These are phyloP conservation scores for Coecobrya sp. DNA, from an alignment of 2,888 invertebrate species.

Conservation along the genomic window DNA sequence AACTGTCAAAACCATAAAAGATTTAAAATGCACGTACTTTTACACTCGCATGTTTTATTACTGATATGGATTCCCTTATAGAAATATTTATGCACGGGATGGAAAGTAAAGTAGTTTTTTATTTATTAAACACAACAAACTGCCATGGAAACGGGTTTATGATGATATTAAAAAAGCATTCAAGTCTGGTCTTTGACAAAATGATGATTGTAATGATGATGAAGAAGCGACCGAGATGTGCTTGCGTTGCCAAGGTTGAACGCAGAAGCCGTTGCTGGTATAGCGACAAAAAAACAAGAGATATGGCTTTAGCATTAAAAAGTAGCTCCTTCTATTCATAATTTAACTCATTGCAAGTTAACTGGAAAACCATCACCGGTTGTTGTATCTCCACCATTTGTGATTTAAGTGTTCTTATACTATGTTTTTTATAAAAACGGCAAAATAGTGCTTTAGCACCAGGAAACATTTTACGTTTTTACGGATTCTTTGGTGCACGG, in stretches of 20 bases:
- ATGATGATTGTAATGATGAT: constrained; percentile 68
- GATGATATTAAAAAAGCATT: constrained; percentile 70
- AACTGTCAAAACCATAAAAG: constrained; percentile 16
- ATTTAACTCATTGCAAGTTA: neutral
- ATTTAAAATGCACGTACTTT: neutral
- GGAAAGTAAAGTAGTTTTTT: neutral
- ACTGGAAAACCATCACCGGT: neutral
- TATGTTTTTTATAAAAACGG: neutral
- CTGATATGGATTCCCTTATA: neutral
- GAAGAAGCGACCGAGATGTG: constrained; percentile 15
- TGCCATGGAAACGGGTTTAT: constrained; percentile 52
- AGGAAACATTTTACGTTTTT: constrained; percentile 27
- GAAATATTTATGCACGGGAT: neutral
- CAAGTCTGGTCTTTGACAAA: constrained; percentile 62
- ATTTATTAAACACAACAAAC: neutral
- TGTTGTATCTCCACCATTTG: neutral
- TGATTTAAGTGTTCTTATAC: constrained; percentile 11
- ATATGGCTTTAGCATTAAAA: neutral
- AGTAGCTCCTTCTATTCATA: neutral
- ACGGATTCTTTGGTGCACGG: constrained; percentile 63
- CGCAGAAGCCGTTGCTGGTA: neutral
- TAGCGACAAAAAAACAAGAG: constrained; percentile 21
- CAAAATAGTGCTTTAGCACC: neutral
- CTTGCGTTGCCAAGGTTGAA: neutral
- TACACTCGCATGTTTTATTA: neutral